Conservation (phyloP, 2,113 vertebrate species). For the Chlorodrepanis virens region DNA sequence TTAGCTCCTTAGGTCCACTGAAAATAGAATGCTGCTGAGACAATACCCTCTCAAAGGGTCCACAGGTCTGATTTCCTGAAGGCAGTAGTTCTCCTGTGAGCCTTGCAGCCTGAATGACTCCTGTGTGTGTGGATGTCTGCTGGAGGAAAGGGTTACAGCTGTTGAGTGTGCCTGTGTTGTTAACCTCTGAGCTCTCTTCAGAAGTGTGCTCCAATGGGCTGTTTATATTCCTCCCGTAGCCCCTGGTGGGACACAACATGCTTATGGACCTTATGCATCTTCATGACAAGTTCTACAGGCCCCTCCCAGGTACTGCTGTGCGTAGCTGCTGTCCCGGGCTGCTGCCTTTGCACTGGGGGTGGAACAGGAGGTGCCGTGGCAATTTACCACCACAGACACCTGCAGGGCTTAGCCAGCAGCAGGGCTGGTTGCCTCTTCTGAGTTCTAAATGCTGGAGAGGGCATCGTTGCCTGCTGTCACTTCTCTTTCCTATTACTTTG, state of each 20-base stretch:
- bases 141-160: background rate
- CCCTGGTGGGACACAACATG: conserved; percentile 79
- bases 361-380: background rate
- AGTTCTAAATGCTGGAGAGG: background rate
- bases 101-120: background rate
- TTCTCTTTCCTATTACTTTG: background rate
- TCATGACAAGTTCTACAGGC: conserved; percentile 76
- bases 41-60: background rate
- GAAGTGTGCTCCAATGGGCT: background rate
- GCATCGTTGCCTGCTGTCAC: background rate
- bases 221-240: conserved; percentile 26
- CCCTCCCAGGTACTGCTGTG: conserved; percentile 72
- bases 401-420: background rate
- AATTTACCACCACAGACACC: background rate
- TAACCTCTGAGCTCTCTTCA: background rate
- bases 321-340: background rate
- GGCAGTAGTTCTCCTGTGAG: background rate
- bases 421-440: background rate
- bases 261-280: conserved; percentile 78
- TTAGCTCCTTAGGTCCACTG: background rate
- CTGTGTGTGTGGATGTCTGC: background rate
- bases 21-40: background rate
- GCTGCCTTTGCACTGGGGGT: background rate
- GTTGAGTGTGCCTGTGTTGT: background rate
- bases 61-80: background rate